A percentile compares a stretch with the other conserved stretches of the same genome.
phyloP scores from a whole-genome alignment of 2,797 vertebrate species.

The Paratrypauchen microcephalus region DNA sequence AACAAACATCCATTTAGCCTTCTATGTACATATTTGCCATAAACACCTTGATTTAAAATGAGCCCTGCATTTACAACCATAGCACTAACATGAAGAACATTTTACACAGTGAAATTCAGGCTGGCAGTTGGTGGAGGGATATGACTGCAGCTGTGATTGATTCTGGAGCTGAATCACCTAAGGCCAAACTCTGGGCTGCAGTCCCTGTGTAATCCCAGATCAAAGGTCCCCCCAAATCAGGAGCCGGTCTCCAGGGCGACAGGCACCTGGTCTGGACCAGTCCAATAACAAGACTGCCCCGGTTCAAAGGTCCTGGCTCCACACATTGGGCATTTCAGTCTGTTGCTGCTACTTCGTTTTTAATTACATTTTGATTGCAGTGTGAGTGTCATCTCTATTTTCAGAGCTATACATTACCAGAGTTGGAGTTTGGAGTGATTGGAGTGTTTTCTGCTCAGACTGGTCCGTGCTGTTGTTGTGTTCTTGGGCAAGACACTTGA shows the following conservation, averaged over 20 bases:
- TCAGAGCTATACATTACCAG: not conserved
- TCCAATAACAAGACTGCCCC: conserved; percentile 21
- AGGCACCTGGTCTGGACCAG: conserved; percentile 30
- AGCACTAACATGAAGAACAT: conserved; percentile 2
- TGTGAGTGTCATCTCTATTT: not conserved
- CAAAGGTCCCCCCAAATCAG: conserved; percentile 61
- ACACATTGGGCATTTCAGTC: not conserved
- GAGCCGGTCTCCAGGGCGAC: conserved; percentile 41
- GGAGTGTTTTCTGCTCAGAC: too few species aligned
- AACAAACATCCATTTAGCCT: not conserved
- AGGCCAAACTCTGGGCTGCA: conserved; percentile 45
- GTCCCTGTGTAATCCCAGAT: conserved; percentile 64
- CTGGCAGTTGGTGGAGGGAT: conserved; percentile 25
- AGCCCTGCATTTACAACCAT: not conserved
- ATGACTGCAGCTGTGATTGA: conserved; percentile 31
- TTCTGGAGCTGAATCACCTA: conserved; percentile 41
- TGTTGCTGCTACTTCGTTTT: not conserved
- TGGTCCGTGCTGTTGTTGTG: too few species aligned
- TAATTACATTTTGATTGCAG: not conserved
- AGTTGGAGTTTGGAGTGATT: too few species aligned
- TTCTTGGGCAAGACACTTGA: too few species aligned
- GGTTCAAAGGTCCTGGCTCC: conserved; percentile 14
- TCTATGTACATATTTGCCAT: not conserved
- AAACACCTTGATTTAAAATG: not conserved
- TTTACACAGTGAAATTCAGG: conserved; percentile 14